Evolutionary conservation across 1,140 invertebrate species (phyloP).

Genomic region (Lineus longissimus): DNA sequence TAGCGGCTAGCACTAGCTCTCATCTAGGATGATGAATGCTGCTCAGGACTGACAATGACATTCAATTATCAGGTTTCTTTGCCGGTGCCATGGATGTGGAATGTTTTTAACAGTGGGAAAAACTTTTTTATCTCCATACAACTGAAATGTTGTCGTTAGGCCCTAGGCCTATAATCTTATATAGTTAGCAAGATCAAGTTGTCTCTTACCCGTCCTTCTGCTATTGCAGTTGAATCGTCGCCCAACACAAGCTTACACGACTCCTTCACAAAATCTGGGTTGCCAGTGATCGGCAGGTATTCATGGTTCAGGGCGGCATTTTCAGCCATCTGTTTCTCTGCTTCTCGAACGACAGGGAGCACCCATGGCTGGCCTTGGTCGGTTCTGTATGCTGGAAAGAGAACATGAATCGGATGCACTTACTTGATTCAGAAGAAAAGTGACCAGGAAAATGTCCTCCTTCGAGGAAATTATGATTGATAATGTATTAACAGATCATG

Average conservation of each 20-base stretch:
- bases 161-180: too few species aligned
- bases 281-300: slow-evolving; percentile 89
- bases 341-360: slow-evolving; percentile 86
- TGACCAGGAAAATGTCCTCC: neutral
- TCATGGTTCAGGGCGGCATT: slow-evolving; percentile 89
- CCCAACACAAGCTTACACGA: slow-evolving; percentile 84
- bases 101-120: too few species aligned
- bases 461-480: neutral
- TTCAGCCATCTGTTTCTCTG: slow-evolving; percentile 77
- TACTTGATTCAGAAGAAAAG: slow-evolving; percentile 4
- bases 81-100: too few species aligned
- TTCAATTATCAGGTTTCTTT: too few species aligned
- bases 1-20: too few species aligned
- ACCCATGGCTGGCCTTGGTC: slow-evolving; percentile 95
- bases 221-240: slow-evolving; percentile 68
- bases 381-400: slow-evolving; percentile 80
- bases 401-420: neutral
- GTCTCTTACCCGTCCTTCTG: slow-evolving; percentile 64
- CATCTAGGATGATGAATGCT: too few species aligned
- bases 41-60: too few species aligned
- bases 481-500: neutral
- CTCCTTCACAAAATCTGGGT: slow-evolving; percentile 74
- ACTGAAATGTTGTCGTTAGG: too few species aligned
- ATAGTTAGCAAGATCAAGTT: neutral
- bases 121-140: too few species aligned